A percentile compares a stretch with the other conserved stretches of the same genome.
These are phyloP conservation scores for Tretioscincus oriximinensis DNA, from an alignment of 2,113 vertebrate species.

Conservation along the genomic window DNA sequence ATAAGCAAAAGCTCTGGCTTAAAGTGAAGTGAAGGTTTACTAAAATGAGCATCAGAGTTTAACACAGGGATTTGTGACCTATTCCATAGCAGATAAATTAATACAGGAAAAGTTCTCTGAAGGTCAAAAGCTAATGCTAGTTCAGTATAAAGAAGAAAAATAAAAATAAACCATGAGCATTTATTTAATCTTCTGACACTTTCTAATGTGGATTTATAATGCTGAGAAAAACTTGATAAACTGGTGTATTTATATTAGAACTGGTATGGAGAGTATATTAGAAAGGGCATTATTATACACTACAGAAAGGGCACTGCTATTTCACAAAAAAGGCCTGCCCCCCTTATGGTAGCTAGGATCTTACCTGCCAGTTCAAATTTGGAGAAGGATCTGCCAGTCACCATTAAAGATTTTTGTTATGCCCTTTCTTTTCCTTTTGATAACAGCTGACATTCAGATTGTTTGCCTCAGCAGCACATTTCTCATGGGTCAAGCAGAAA, in stretches of 20 bases:
- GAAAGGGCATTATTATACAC: too few relatives aligned
- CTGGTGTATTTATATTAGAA: background rate
- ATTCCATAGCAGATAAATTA: background rate
- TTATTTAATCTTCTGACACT: background rate
- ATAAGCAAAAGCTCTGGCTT: background rate
- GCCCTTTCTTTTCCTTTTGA: background rate
- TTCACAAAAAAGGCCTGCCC: background rate
- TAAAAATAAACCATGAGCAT: background rate
- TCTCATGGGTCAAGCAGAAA: background rate
- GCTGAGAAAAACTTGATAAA: background rate
- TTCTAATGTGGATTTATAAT: background rate
- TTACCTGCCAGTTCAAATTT: slow-evolving; percentile 1
- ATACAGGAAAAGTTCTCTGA: background rate
- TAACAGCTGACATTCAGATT: background rate
- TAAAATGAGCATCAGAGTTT: background rate
- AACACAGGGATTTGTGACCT: background rate
- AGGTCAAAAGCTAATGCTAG: background rate
- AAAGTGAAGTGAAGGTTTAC: background rate
- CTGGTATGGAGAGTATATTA: too few relatives aligned
- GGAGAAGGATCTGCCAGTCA: slow-evolving; percentile 4
- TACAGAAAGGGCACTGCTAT: background rate
- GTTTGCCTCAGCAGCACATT: background rate
- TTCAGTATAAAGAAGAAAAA: background rate
- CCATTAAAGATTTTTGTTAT: slow-evolving; percentile 6
- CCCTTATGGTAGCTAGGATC: background rate